Base-by-base conservation (phyloP, 2,797 vertebrate species). In the Gymnothorax javanicus region DNA sequence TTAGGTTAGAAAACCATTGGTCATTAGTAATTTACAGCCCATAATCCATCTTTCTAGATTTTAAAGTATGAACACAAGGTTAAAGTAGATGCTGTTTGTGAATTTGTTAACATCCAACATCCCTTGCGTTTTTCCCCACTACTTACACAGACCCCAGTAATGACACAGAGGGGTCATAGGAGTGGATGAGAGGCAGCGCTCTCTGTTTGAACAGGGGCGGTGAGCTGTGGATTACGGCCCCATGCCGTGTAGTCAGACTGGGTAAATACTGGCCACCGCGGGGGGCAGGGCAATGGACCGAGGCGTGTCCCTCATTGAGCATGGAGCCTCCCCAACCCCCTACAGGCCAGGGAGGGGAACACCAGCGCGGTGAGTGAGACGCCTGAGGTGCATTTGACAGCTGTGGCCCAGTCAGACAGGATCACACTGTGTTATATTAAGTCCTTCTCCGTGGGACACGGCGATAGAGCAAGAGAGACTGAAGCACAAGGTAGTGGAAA, bases 301-400 rank as follows among this genome's bases (percentile, higher is more conserved):
- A 43, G 33, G 4, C 62, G 7, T 7, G 62, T n/a, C 62, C 6
- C 5, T 7, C 54, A 77, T 15, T 50, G 2, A 54, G 15, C 50
- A 7, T 2, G 15, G 23, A 5, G 20, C 20, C 75, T 50, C 8
- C 75, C 71, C 33, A 13, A 59, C 75, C 52, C 77, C 33, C 58
- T 43, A 81, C 75, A 86, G 58, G 67, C 57, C 75, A 86, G 58
- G 67, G 59, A 82, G 59, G 85, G 59, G 43, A 82, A 67, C 59
- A 56, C 85, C 85, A 50, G 15, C 12, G 23, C 23, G 85, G 58
- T 1, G 58, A 56, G 57, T 25, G 13, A n/a, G 23, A 73, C 20
- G 33, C 79, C 56, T 20, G 15, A 33, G 73, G 56, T n/a, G 85
- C 3, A 81, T 50, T 43, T 64, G 73, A 64, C 85, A 86, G 58